A percentile compares a stretch with the other conserved stretches of the same genome.
Conservation (phyloP, 2,888 invertebrate genomes). For the Brachypalpus laphriformis region DNA sequence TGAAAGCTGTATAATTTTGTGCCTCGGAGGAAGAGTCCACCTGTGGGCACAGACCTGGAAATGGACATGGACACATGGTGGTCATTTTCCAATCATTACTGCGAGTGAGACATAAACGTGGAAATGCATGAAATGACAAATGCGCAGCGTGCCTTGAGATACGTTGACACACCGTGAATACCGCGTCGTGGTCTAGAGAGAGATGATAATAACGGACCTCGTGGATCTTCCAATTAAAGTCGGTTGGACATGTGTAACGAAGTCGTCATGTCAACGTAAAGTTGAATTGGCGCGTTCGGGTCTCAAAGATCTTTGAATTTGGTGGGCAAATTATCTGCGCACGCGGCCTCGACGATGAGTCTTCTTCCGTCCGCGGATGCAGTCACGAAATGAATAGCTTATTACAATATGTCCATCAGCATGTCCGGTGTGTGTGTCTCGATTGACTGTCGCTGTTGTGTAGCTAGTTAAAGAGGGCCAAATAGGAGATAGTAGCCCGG, state of each 20-base stretch:
- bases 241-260: conserved; percentile 60
- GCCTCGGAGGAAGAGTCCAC: conserved; percentile 41
- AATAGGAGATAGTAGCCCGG: neutral
- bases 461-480: neutral
- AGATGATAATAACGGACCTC: conserved; percentile 54
- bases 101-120: conserved; percentile 69
- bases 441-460: conserved; percentile 43
- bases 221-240: conserved; percentile 69
- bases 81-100: conserved; percentile 71
- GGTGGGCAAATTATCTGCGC: conserved; percentile 42
- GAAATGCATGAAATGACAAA: conserved; percentile 72
- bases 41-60: conserved; percentile 36
- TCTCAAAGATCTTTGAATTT: conserved; percentile 31
- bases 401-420: conserved; percentile 67
- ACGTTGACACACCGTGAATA: conserved; percentile 56
- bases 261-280: conserved; percentile 58
- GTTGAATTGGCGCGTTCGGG: conserved; percentile 16
- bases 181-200: neutral
- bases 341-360: conserved; percentile 23
- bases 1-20: conserved; percentile 29
- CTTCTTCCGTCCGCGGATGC: conserved; percentile 23
- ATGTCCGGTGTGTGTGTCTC: conserved; percentile 46
- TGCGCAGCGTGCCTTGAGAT: conserved; percentile 31
- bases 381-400: conserved; percentile 65
- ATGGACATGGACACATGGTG: conserved; percentile 34